A percentile compares a stretch with the other conserved stretches of the same genome.
phyloP scores from a whole-genome alignment of 2,797 vertebrate species.

The Sebastes cheni region DNA sequence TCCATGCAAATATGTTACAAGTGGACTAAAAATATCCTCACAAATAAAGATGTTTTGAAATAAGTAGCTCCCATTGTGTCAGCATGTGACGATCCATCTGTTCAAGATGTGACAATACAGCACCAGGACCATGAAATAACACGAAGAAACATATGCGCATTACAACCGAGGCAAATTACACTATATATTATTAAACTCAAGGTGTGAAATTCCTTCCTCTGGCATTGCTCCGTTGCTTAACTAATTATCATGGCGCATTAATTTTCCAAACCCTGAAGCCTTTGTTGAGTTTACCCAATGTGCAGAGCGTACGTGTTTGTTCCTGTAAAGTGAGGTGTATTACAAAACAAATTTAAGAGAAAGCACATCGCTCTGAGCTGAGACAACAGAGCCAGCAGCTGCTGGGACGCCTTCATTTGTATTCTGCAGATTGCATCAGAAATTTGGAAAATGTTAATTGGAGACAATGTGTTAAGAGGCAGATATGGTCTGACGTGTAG shows the following conservation, averaged over 20 bases:
- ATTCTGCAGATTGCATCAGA: slow-evolving; percentile 76
- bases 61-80: slow-evolving; percentile 6
- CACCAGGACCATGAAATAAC: slow-evolving; percentile 46
- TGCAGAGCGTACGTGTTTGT: slow-evolving; percentile 56
- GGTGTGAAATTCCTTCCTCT: slow-evolving; percentile 77
- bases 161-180: slow-evolving; percentile 64
- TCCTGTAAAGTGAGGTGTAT: slow-evolving; percentile 59
- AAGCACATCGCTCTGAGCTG: slow-evolving; percentile 49
- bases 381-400: slow-evolving; percentile 54
- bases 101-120: slow-evolving; percentile 43
- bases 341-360: slow-evolving; percentile 69
- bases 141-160: slow-evolving; percentile 64
- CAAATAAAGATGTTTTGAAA: slow-evolving; percentile 1
- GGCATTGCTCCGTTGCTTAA: slow-evolving; percentile 72
- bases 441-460: slow-evolving; percentile 78
- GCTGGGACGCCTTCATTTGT: slow-evolving; percentile 75
- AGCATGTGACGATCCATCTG: slow-evolving; percentile 37
- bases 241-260: slow-evolving; percentile 82
- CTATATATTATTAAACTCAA: slow-evolving; percentile 77
- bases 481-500: slow-evolving; percentile 75
- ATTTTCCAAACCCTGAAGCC: slow-evolving; percentile 73
- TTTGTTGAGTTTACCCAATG: slow-evolving; percentile 73
- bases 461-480: slow-evolving; percentile 71
- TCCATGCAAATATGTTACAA: neutral
- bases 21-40: neutral